Conservation (phyloP, 2,888 invertebrate genomes). For the Vesta saturnalis region DNA sequence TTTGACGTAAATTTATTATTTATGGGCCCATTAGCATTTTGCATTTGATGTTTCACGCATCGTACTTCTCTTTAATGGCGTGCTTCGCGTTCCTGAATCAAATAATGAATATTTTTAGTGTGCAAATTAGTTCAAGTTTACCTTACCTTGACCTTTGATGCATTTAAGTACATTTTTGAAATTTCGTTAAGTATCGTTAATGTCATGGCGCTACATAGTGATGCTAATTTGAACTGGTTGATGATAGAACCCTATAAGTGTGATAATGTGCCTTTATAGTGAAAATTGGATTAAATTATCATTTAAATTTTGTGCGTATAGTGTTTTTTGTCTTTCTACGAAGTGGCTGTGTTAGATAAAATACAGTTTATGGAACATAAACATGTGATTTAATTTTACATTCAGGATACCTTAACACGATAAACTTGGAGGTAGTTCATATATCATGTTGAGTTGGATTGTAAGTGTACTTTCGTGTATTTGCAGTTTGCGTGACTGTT, state of each 20-base stretch:
- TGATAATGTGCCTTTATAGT: not conserved
- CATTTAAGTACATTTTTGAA: constrained; percentile 20
- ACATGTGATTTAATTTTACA: constrained; percentile 33
- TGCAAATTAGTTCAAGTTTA: constrained; percentile 35
- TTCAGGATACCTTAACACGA: constrained; percentile 25
- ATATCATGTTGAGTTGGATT: constrained; percentile 42
- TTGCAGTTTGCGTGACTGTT: constrained; percentile 10
- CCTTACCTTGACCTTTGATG: constrained; percentile 32
- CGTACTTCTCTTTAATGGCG: constrained; percentile 27
- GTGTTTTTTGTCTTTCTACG: constrained; percentile 9
- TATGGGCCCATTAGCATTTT: constrained; percentile 33
- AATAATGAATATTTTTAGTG: constrained; percentile 33
- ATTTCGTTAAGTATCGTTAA: too few relatives aligned
- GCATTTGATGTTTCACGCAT: constrained; percentile 29
- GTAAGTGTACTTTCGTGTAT: constrained; percentile 32
- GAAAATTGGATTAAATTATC: not conserved
- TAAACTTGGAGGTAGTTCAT: constrained; percentile 29
- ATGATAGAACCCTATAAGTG: too few relatives aligned
- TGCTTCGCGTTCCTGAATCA: constrained; percentile 21
- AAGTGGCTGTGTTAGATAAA: constrained; percentile 21
- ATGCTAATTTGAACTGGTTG: too few relatives aligned
- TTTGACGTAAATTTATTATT: constrained; percentile 28
- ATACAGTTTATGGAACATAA: constrained; percentile 32
- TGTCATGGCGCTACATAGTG: too few relatives aligned
- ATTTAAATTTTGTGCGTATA: not conserved